These are phyloP conservation scores for Crematogaster levior DNA, from an alignment of 2,888 invertebrate genomes.

Conservation along the genomic window DNA sequence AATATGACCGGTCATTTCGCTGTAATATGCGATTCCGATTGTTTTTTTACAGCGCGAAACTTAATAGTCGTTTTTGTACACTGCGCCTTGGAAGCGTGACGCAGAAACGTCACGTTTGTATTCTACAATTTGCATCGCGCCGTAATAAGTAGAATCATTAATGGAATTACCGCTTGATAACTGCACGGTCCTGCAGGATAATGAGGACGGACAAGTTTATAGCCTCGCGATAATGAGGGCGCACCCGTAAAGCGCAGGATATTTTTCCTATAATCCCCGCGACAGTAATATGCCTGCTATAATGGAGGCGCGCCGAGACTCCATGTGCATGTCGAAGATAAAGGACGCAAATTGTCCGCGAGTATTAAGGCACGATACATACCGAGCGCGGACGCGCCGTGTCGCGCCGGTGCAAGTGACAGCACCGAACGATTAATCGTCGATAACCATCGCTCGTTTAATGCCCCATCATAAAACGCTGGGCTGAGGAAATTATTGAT, in stretches of 20 bases:
- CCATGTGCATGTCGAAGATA: slow-evolving; percentile 47
- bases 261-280: slow-evolving; percentile 47
- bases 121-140: slow-evolving; percentile 44
- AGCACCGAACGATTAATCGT: slow-evolving; percentile 76
- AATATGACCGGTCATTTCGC: slow-evolving; percentile 42
- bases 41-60: neutral
- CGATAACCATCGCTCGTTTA: slow-evolving; percentile 76
- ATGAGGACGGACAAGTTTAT: slow-evolving; percentile 51
- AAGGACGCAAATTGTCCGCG: slow-evolving; percentile 61
- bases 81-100: neutral
- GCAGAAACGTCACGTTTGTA: slow-evolving; percentile 14
- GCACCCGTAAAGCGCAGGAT: slow-evolving; percentile 14
- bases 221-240: slow-evolving; percentile 44
- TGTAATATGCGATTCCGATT: neutral
- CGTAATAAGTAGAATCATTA: slow-evolving; percentile 51
- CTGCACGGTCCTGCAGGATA: slow-evolving; percentile 20
- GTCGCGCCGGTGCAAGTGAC: slow-evolving; percentile 68
- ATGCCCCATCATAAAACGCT: slow-evolving; percentile 78
- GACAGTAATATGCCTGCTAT: slow-evolving; percentile 32
- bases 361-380: slow-evolving; percentile 65
- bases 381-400: slow-evolving; percentile 45
- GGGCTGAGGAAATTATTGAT: slow-evolving; percentile 78
- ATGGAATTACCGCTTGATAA: slow-evolving; percentile 41
- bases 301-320: slow-evolving; percentile 7
- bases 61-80: neutral